A percentile compares a stretch with the other conserved stretches of the same genome.
Conservation (phyloP, 2,797 vertebrate species). For the Rhinoraja longicauda region DNA sequence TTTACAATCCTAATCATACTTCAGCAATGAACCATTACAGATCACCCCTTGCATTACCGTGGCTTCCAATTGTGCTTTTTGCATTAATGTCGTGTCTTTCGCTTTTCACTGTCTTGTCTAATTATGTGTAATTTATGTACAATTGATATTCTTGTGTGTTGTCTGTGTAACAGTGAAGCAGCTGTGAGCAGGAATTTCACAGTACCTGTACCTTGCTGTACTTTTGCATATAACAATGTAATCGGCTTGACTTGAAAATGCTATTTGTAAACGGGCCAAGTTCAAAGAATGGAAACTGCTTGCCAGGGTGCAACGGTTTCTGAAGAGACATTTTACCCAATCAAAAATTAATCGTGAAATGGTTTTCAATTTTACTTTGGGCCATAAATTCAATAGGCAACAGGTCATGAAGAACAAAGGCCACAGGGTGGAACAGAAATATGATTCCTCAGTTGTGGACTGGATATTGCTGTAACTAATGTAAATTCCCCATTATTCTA, state of each 20-base stretch:
- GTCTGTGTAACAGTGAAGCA: too few species aligned
- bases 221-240: too few species aligned
- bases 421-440: neutral
- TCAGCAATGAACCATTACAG: too few species aligned
- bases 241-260: neutral
- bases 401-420: conserved; percentile 1
- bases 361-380: neutral
- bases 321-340: neutral
- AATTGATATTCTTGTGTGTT: too few species aligned
- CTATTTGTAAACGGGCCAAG: neutral
- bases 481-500: neutral
- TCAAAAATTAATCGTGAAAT: neutral
- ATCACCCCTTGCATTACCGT: too few species aligned
- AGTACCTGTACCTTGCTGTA: too few species aligned
- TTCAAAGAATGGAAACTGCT: neutral
- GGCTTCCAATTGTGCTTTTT: too few species aligned
- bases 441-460: neutral
- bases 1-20: too few species aligned
- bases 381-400: neutral
- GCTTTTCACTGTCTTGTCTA: too few species aligned
- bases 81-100: too few species aligned
- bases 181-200: too few species aligned
- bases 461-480: neutral
- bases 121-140: too few species aligned
- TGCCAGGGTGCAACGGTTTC: neutral